phyloP scores from a whole-genome alignment of 2,888 invertebrate species.

The Acleris literana region DNA sequence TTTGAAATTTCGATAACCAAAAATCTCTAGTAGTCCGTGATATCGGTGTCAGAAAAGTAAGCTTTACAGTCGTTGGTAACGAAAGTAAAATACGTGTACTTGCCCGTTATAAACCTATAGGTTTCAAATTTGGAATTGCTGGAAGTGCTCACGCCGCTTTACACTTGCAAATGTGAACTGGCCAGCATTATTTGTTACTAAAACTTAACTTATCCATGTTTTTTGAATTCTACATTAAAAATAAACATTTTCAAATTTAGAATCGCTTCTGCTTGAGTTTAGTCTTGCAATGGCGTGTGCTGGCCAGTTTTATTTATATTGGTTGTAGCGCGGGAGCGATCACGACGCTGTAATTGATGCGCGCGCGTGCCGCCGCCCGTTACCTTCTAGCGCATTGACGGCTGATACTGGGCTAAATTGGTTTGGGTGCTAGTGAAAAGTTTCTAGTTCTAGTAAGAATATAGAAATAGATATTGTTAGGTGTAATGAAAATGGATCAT shows the following conservation, averaged over 20 bases:
- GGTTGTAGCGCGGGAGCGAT: conserved; percentile 79
- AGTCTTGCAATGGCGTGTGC: conserved; percentile 51
- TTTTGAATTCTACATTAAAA: background rate
- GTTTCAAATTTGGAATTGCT: too few relatives aligned
- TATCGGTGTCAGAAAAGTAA: too few relatives aligned
- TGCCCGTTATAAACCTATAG: too few relatives aligned
- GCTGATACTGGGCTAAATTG: conserved; percentile 23
- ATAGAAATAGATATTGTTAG: too few relatives aligned
- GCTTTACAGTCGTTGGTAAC: too few relatives aligned
- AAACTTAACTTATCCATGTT: too few relatives aligned
- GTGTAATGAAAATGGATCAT: too few relatives aligned
- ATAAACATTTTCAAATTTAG: background rate
- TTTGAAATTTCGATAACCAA: too few relatives aligned
- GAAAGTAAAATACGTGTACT: too few relatives aligned
- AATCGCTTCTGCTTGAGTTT: conserved; percentile 28
- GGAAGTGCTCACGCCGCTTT: background rate
- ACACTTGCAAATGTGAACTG: too few relatives aligned
- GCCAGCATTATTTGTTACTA: too few relatives aligned
- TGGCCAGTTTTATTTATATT: conserved; percentile 78
- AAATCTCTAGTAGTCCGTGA: too few relatives aligned
- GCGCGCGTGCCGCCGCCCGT: conserved; percentile 62
- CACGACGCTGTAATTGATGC: conserved; percentile 82
- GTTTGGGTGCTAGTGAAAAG: conserved; percentile 23
- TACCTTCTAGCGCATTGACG: conserved; percentile 29
- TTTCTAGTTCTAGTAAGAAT: background rate